Evolutionary conservation across 2,888 invertebrate species (phyloP).

Genomic region (Noctua janthina): DNA sequence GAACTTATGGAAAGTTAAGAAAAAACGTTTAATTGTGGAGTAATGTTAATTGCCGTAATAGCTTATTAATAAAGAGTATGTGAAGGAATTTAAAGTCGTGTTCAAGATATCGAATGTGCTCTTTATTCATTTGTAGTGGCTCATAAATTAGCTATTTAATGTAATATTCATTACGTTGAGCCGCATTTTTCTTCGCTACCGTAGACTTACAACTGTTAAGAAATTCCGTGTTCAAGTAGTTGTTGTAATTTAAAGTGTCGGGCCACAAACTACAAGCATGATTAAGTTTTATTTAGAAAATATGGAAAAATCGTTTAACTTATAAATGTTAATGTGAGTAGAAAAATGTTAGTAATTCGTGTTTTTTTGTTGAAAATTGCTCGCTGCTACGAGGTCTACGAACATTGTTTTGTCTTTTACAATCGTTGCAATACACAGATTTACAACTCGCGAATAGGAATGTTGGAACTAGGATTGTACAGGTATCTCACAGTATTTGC

Average conservation of each 20-base stretch:
- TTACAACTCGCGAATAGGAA: constrained; percentile 1
- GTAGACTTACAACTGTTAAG: constrained; percentile 46
- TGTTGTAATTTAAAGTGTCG: constrained; percentile 51
- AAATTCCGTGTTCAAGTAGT: constrained; percentile 56
- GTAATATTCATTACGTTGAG: constrained; percentile 66
- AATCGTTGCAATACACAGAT: neutral
- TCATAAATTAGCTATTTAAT: constrained; percentile 65
- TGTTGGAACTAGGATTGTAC: neutral
- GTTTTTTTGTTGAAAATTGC: neutral
- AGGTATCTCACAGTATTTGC: neutral
- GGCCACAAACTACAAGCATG: constrained; percentile 31
- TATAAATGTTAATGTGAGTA: constrained; percentile 1
- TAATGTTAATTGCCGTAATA: constrained; percentile 55
- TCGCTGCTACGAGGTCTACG: neutral
- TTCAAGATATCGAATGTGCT: constrained; percentile 51
- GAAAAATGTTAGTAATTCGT: constrained; percentile 4
- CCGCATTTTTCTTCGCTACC: constrained; percentile 61
- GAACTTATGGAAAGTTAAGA: constrained; percentile 20
- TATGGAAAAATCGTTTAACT: constrained; percentile 35
- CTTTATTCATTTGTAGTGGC: constrained; percentile 62
- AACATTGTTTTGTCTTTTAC: constrained; percentile 7
- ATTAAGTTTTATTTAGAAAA: constrained; percentile 52
- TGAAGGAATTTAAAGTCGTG: constrained; percentile 51
- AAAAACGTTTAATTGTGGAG: constrained; percentile 43
- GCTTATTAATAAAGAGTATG: constrained; percentile 46